phyloP scores from a whole-genome alignment of 92 coral and sea anemone genomes.

The Zoanthus sociatus region DNA sequence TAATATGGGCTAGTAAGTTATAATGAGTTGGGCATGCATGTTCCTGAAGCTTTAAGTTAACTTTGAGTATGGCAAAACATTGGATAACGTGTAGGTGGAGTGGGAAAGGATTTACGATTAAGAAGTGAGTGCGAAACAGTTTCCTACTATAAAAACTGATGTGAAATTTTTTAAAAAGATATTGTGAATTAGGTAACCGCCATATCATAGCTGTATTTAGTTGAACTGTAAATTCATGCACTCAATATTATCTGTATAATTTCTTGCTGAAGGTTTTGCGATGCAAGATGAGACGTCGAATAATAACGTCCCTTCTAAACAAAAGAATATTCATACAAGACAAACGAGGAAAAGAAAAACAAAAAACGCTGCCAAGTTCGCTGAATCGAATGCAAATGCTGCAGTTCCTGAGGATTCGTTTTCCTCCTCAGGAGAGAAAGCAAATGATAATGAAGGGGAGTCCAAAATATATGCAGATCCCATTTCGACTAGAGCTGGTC shows the following conservation, averaged over 20 bases:
- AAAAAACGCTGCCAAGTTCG: background rate
- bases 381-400: background rate
- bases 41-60: no score
- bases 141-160: no score
- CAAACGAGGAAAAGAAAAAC: conserved; percentile 22
- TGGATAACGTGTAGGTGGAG: no score
- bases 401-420: background rate
- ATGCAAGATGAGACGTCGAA: conserved; percentile 24
- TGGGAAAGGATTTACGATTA: no score
- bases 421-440: conserved; percentile 16
- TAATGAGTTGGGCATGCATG: no score
- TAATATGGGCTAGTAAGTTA: no score
- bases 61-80: no score
- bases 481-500: no score
- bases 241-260: no score
- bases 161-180: background rate
- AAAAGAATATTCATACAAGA: background rate
- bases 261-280: conserved; percentile 1
- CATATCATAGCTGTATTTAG: background rate
- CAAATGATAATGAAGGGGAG: background rate
- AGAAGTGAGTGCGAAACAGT: no score
- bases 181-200: background rate
- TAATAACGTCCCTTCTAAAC: background rate
- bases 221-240: background rate
- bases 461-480: no score